These are phyloP conservation scores for Yponomeuta cagnagella DNA, from an alignment of 2,888 invertebrate genomes.

Conservation along the genomic window DNA sequence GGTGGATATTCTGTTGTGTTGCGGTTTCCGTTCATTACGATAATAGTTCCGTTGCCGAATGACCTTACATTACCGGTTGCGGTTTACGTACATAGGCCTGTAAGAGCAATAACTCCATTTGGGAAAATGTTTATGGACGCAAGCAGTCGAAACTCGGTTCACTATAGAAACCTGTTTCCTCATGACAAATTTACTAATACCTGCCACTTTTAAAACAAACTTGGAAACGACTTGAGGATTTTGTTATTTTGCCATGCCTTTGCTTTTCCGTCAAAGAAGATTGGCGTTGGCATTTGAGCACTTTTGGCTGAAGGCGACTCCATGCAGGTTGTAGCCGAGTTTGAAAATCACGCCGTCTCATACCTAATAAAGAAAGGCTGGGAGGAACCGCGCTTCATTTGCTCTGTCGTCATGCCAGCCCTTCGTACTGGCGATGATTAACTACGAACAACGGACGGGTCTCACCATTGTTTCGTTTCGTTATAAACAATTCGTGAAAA, in stretches of 20 bases:
- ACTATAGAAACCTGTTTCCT: no score
- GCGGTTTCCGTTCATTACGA: conserved; percentile 12
- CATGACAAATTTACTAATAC: no score
- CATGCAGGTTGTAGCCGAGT: conserved; percentile 27
- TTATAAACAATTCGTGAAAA: background rate
- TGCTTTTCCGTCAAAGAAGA: no score
- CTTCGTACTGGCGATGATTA: conserved; percentile 17
- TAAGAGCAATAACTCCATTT: background rate
- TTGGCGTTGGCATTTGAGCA: no score
- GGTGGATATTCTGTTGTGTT: conserved; percentile 7
- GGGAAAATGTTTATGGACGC: no score
- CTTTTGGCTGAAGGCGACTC: conserved; percentile 27
- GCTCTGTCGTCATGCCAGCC: conserved; percentile 48
- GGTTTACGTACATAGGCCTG: background rate
- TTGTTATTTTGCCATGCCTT: no score
- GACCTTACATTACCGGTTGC: conserved; percentile 1
- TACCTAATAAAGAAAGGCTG: conserved; percentile 54
- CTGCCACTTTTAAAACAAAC: no score
- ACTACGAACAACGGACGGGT: background rate
- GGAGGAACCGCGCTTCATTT: conserved; percentile 71
- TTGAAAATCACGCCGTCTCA: conserved; percentile 50
- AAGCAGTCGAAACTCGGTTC: no score
- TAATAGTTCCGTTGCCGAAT: conserved; percentile 1
- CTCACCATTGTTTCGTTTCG: conserved; percentile 11
- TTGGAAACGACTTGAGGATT: no score